phyloP scores from a whole-genome alignment of 1,140 invertebrate species.

The Centruroides vittatus region DNA sequence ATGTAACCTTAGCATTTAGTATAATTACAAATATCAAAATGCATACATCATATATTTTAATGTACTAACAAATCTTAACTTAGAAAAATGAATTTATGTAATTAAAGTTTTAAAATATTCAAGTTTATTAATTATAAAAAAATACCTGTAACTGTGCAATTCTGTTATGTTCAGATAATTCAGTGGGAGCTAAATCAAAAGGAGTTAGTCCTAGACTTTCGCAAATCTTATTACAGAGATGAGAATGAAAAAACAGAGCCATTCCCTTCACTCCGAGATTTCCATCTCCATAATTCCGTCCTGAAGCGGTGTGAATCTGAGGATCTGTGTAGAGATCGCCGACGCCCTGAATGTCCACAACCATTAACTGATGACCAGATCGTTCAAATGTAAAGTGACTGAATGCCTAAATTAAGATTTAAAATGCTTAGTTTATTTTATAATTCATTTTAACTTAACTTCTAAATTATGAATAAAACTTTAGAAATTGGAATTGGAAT shows the following conservation, averaged over 20 bases:
- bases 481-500: too few relatives aligned
- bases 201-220: constrained; percentile 33
- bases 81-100: too few relatives aligned
- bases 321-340: constrained; percentile 47
- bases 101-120: too few relatives aligned
- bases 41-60: too few relatives aligned
- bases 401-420: constrained; percentile 31
- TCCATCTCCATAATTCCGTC: constrained; percentile 39
- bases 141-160: constrained; percentile 6
- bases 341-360: constrained; percentile 47
- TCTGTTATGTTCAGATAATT: constrained; percentile 18
- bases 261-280: constrained; percentile 44
- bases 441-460: too few relatives aligned
- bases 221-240: constrained; percentile 43
- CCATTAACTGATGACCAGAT: constrained; percentile 42
- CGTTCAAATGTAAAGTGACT: constrained; percentile 48
- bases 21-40: too few relatives aligned
- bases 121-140: too few relatives aligned
- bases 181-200: constrained; percentile 38
- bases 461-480: too few relatives aligned
- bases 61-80: too few relatives aligned
- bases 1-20: too few relatives aligned
- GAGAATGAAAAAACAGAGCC: constrained; percentile 45
- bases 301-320: constrained; percentile 42
- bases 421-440: too few relatives aligned